Base-by-base conservation (phyloP, 2,113 vertebrate genomes). In the Etheostoma cragini region DNA sequence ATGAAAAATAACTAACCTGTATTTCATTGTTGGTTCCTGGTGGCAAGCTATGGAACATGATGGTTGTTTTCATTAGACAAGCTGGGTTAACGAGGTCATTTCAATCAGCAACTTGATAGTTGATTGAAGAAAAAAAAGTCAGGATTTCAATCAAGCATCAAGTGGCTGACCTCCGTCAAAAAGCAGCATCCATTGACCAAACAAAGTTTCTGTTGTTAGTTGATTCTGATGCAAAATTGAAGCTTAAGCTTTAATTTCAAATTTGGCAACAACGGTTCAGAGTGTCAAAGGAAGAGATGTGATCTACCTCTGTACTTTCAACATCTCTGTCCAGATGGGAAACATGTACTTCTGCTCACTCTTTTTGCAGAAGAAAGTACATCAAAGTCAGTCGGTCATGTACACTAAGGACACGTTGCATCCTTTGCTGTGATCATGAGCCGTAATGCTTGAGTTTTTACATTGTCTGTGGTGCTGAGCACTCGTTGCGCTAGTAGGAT, bases 21-120 rank as follows among this genome's bases (percentile, higher is more conserved):
- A 12, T 30, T 3, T 33, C 0, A 33, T 4, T 24, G 45, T 50
- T 4, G 8, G 6, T 38, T 19, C 6, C 17, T 17, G 17, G 21
- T 13, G 26, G 38, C 2, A 38, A 38, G 38, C 8, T 30, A 8
- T 38, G 38, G 8, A 10, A 30, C 12, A 0, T 22, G 3, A 35
- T 21, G 11, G 35, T 38, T 26, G 49, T 30, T 30, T 21, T 22
- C 22, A 17, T 12, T 58, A 56, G 14, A 50, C 53, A 56, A 33
- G 30, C 56, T 46, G 46, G 11, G 16, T n/a, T 30, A 61, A 38
- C n/a, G 21, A 3, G 19, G 13, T 26, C 0, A 17, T 46, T 54
- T 47, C 8, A 45, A 24, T 35, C 19, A 70, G 60, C 13, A 24
- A 64, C 49, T 60, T 73, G 53, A 80, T 60, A 62, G 70, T 73